Evolutionary conservation across 1,140 invertebrate species (phyloP), one percentile per base, ranked within the genome.

Genomic region (Melipona quadrifasciata): DNA sequence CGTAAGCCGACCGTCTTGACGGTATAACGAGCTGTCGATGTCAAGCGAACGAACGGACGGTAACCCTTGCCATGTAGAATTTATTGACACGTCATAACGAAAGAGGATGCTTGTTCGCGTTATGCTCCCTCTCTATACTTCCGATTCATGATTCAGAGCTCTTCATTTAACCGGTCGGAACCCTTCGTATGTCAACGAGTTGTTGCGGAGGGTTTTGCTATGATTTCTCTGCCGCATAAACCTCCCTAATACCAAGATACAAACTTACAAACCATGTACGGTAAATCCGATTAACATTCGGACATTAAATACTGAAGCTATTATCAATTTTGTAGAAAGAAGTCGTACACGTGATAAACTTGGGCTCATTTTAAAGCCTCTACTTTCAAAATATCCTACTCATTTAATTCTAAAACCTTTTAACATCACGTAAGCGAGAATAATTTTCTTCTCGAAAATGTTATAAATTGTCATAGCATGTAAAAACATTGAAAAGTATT

Each of bases 1-100:
- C 39, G 58, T 64, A 81, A 70, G 73, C n/a, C 71, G 65, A 31
- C 31, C 80, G 73, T 71, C 80, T 86, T 78, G 81, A 73, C 58
- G 85, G 58, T 71, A 74, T 83, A 86, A 86, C 74, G 74, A 86
- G 85, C 85, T 73, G 81, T 86, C 85, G 85, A 86, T 86, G 85
- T 73, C 85, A 58, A 80, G 84, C 57, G 34, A 61, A 77, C 57
- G 80, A 76, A 76, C 55, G 31, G 21, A 39, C 21, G 39, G 57
- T 58, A 82, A 85, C 79, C 71, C 64, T 75, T 58, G 79, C 71
- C 61, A 24, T 39, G 71, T 31, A 47, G 31, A 77, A 70, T 86
- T 86, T 86, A 86, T 84, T 61, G 76, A 55, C 68, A 79, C 85
- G 85, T 84, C 82, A 70, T 68, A 74, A 84, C 75, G 85, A 84